Evolutionary conservation across 1,140 invertebrate species (phyloP).

Genomic region (Drosophila quadrilineata): DNA sequence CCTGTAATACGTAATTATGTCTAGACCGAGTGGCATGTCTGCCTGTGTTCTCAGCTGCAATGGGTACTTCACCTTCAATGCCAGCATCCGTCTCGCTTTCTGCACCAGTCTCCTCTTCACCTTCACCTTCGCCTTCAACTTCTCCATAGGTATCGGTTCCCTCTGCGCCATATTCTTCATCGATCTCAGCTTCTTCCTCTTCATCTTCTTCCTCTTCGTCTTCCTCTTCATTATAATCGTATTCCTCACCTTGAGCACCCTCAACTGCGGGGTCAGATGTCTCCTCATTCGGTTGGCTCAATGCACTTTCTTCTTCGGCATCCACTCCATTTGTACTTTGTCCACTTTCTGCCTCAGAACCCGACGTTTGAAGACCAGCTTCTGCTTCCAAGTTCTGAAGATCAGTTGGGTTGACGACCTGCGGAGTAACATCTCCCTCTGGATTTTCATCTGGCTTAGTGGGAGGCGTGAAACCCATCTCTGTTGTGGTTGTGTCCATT

Average conservation of each 20-base stretch:
- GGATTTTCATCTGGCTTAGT: background rate
- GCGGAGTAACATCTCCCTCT: too few species aligned
- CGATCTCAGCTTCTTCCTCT: background rate
- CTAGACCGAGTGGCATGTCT: background rate
- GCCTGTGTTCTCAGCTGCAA: background rate
- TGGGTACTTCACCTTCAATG: background rate
- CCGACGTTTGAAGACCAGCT: too few species aligned
- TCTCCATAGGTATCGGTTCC: background rate
- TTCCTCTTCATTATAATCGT: background rate
- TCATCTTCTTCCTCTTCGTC: background rate
- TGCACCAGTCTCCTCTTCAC: background rate
- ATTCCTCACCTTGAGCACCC: background rate
- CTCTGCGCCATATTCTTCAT: background rate
- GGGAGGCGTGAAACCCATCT: background rate
- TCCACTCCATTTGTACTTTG: too few species aligned
- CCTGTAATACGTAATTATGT: slow-evolving; percentile 5
- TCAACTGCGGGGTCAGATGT: too few species aligned
- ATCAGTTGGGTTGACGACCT: background rate
- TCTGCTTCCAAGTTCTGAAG: too few species aligned
- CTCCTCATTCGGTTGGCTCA: too few species aligned
- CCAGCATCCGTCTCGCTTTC: background rate
- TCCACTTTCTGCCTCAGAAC: too few species aligned
- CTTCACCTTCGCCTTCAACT: background rate
- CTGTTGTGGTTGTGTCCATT: background rate
- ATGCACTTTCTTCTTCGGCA: too few species aligned